These are phyloP conservation scores for Rafetus swinhoei DNA, from an alignment of 2,113 vertebrate genomes.

Conservation along the genomic window DNA sequence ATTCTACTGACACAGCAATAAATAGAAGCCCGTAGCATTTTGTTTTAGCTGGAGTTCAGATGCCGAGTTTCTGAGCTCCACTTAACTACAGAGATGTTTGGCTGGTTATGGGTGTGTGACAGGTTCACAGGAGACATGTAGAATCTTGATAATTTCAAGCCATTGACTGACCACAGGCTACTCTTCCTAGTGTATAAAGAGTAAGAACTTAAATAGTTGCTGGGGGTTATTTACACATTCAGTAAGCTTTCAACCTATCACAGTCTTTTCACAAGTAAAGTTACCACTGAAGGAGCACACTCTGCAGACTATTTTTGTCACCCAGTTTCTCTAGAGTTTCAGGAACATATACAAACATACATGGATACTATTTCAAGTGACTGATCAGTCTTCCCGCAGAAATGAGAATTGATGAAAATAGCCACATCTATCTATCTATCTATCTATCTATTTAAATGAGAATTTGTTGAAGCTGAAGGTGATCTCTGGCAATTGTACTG, in stretches of 20 bases:
- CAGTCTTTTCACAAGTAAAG: not conserved
- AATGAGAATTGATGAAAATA: not conserved
- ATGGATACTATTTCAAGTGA: not conserved
- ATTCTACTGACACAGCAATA: not conserved
- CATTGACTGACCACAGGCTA: not conserved
- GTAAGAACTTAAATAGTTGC: not conserved
- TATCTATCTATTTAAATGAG: not conserved
- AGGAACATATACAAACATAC: not conserved
- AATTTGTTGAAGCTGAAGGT: not conserved
- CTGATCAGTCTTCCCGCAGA: fast-evolving
- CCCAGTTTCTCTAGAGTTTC: not conserved
- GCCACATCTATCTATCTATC: not conserved
- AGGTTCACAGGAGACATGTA: conserved; percentile 6
- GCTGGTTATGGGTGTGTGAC: not conserved
- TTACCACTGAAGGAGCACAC: not conserved
- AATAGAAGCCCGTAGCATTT: not conserved
- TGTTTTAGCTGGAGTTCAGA: not conserved
- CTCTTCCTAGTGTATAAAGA: not conserved
- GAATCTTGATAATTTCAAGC: conserved; percentile 25
- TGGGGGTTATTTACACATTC: not conserved
- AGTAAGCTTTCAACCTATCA: not conserved
- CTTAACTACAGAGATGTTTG: not conserved
- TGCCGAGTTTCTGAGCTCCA: not conserved
- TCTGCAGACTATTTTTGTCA: not conserved
- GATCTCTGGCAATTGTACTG: fast-evolving